Conservation (phyloP, 2,113 vertebrate genomes). For the Ancistrus triradiatus region DNA sequence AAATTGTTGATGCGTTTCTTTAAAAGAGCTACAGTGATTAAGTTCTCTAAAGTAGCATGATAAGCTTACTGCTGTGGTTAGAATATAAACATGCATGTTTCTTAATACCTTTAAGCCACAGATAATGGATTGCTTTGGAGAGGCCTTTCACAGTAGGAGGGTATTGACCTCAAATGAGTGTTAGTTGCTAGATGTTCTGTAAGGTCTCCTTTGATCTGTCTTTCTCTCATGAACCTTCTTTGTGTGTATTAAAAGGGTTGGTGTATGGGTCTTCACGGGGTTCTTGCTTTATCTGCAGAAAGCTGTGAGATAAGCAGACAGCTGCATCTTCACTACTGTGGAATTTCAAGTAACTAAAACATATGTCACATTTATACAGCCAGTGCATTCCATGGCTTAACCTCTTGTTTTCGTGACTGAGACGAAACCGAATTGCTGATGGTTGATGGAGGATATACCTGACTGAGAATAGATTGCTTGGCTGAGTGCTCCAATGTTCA, state of each 20-base stretch:
- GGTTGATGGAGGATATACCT: neutral
- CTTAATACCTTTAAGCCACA: neutral
- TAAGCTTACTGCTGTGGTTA: neutral
- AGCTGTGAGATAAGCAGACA: neutral
- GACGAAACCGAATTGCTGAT: too few relatives aligned
- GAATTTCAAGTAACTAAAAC: too few relatives aligned
- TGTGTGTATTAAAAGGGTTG: neutral
- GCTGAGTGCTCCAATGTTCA: too few relatives aligned
- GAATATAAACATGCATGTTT: neutral
- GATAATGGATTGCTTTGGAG: neutral
- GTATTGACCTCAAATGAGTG: neutral
- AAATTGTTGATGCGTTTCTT: too few relatives aligned
- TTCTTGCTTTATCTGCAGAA: neutral
- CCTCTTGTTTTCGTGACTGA: too few relatives aligned
- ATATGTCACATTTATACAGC: neutral
- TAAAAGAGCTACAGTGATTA: too few relatives aligned
- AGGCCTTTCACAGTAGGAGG: neutral
- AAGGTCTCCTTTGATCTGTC: neutral
- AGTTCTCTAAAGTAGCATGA: too few relatives aligned
- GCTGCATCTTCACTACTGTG: neutral
- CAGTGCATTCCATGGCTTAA: neutral
- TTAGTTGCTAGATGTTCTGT: neutral
- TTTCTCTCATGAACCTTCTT: neutral
- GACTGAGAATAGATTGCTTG: neutral
- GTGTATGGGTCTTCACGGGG: constrained; percentile 17